Evolutionary conservation across 2,888 invertebrate genomes (phyloP), one percentile per base, ranked within the genome.

Genomic region (Acleris emargana): DNA sequence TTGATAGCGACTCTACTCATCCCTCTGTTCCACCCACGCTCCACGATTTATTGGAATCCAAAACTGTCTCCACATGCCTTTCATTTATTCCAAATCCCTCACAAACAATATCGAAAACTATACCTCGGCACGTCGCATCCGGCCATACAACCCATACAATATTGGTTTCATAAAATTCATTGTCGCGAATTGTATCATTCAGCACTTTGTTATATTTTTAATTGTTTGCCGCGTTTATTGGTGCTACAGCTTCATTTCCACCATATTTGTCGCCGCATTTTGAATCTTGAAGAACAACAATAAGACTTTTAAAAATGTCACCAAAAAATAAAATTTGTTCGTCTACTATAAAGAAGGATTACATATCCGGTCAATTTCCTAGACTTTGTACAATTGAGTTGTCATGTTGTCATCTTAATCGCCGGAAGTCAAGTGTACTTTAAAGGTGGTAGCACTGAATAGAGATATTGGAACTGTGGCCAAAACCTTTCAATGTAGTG

Each of bases 21-120:
- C 68, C 67, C 71, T 28, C 42, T 82, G 69, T 82, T 85, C 83
- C 89, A 78, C 91, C 89, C 78, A 84, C 89, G 74, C 79, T 73
- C 5, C 75, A 82, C 81, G 81, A 90, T 90, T 90, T 90, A 90
- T 91, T 86, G 89, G 84, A 88, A 90, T 86, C 76, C 77, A 84
- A 89, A 86, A 83, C 88, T 88, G 86, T 91, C 88, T 82, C 84
- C 87, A 87, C 86, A 83, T 86, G 79, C 79, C 76, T 84, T 87
- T 87, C 82, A 86, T 83, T 79, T 75, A 82, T 83, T 77, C 80
- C 75, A 77, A 69, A 74, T 78, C 80, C 79, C 78, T 84, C 77
- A 78, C 83, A 85, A 87, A 86, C 82, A 81, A 77, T 55, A 55
- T 74, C 71, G 73, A 74, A 78, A 72, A 78, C 77, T 76, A 72